Evolutionary conservation across 2,113 vertebrate genomes (phyloP).

Genomic region (Protomyctophum bolini): DNA sequence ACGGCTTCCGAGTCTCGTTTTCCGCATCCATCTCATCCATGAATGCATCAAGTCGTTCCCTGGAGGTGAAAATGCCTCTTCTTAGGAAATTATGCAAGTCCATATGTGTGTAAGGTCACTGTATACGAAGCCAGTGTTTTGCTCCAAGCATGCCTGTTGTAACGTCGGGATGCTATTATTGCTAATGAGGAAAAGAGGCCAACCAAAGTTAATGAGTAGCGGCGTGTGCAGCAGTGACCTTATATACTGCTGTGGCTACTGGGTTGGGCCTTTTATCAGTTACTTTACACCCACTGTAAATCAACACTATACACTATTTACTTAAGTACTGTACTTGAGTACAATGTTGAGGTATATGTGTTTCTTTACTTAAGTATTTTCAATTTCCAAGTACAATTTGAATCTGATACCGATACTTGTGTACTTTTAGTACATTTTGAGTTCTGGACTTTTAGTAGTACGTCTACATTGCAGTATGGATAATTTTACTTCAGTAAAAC

Average conservation of each 20-base stretch:
- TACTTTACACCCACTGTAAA: too few relatives aligned
- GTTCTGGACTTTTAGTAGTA: too few relatives aligned
- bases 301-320: too few relatives aligned
- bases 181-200: slow-evolving; percentile 45
- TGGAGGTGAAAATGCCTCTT: slow-evolving; percentile 14
- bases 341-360: too few relatives aligned
- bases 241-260: slow-evolving; percentile 21
- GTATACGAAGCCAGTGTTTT: slow-evolving; percentile 1
- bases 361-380: too few relatives aligned
- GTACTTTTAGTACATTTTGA: too few relatives aligned
- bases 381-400: too few relatives aligned
- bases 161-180: slow-evolving; percentile 21
- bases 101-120: neutral
- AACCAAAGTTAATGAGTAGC: slow-evolving; percentile 52
- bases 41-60: neutral
- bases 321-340: too few relatives aligned
- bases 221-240: slow-evolving; percentile 6
- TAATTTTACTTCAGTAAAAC: too few relatives aligned
- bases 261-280: slow-evolving; percentile 16
- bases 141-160: slow-evolving; percentile 7
- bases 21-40: neutral
- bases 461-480: too few relatives aligned
- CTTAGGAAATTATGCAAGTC: neutral
- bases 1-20: neutral
- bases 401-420: too few relatives aligned